Base-by-base conservation (phyloP, 1,140 invertebrate genomes). In the Drosophila tristis region DNA sequence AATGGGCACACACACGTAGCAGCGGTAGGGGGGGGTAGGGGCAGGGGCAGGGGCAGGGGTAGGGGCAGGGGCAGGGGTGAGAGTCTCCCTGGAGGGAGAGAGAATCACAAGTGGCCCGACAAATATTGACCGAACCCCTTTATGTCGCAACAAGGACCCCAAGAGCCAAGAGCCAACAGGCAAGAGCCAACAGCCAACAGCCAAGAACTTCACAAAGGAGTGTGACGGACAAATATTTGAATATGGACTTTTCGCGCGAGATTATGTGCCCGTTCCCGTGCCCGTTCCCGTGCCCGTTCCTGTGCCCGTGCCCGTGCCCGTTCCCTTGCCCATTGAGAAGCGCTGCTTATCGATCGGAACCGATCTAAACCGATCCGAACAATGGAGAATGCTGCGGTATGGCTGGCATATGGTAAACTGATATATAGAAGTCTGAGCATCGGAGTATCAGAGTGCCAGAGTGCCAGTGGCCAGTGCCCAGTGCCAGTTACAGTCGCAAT, bases 41-140 rank as follows among this genome's bases (percentile, higher is more conserved):
- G 5, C 7, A 4, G 4, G 2, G 20, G 20, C 1, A 20, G 20
- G 20, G 20, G 20, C 2, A 20, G 56, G 45, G 16, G 20, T 44
- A 42, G 9, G 31, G 15, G 5, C 7, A 4, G 4, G 2, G 4
- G 23, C 2, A 25, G 23, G 20, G 4, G 23, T 4, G 15, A 4
- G n/a, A 25, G n/a, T 45, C 39, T 15, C 43, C 48, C 15, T 9
- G 9, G 6, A 49, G 47, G 26, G 58, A 35, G 56, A 67, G 73
- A 64, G 81, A 72, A 77, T 74, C 65, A 87, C 81, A 82, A 81
- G 81, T 87, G 82, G 70, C 65, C 68, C 47, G 44, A 53, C 57
- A 78, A 87, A 86, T 70, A 86, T 87, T 87, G 65, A 82, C 74
- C 45, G 44, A 78, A 87, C 71, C 81, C 81, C 80, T 80, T 86